Conservation (phyloP, 2,113 vertebrate genomes). For the Phylloscopus trochiloides region DNA sequence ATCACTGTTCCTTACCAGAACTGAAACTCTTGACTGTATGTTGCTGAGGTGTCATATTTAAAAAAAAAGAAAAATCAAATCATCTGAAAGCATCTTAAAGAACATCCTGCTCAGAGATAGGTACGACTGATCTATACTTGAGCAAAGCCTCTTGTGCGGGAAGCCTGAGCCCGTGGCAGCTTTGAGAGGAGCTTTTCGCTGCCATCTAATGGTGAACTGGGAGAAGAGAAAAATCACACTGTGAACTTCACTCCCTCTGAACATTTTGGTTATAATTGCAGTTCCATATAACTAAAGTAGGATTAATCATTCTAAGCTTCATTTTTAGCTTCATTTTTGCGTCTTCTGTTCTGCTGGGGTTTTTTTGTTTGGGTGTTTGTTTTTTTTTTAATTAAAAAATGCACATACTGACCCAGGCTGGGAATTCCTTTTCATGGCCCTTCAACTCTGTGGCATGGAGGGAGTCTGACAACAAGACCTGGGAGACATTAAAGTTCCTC, state of each 20-base stretch:
- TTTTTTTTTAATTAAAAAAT: background rate
- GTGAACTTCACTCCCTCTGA: fast-evolving
- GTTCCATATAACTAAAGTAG: background rate
- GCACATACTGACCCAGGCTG: background rate
- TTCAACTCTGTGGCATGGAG: background rate
- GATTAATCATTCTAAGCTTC: background rate
- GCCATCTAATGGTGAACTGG: conserved; percentile 37
- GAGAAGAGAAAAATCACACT: background rate
- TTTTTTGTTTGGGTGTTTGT: too few relatives aligned
- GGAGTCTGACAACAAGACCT: background rate
- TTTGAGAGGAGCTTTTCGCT: background rate
- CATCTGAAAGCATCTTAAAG: background rate
- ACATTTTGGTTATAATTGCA: background rate
- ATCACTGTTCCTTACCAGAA: background rate
- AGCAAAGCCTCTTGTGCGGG: background rate
- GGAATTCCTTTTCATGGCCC: background rate
- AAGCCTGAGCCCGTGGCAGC: background rate
- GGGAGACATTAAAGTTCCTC: background rate
- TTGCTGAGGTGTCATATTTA: background rate
- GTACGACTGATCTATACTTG: too few relatives aligned
- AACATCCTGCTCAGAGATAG: fast-evolving
- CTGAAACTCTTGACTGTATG: background rate
- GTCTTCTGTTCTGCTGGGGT: background rate
- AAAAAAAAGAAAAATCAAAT: background rate
- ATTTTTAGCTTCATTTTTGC: background rate